A percentile compares a stretch with the other conserved stretches of the same genome.
These are phyloP conservation scores for Tarsius wallacei DNA, from an alignment of 2,797 vertebrate species.

Conservation along the genomic window DNA sequence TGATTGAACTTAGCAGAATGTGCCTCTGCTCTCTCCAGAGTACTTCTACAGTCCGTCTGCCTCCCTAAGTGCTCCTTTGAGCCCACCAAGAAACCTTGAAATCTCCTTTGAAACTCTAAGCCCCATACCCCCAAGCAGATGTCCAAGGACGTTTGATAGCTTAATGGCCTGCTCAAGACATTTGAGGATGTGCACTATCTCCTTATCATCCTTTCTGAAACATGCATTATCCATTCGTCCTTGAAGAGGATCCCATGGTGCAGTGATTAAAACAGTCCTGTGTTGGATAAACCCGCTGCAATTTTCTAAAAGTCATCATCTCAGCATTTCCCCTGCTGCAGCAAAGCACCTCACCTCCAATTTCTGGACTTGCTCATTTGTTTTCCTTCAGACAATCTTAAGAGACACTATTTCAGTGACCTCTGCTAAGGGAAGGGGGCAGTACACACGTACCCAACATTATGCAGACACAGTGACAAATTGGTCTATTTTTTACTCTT, in stretches of 20 bases:
- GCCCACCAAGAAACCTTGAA: conserved; percentile 63
- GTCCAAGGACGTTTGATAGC: conserved; percentile 84
- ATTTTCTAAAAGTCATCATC: conserved; percentile 79
- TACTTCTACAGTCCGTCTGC: not conserved
- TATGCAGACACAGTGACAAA: conserved; percentile 88
- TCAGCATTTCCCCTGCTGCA: conserved; percentile 8
- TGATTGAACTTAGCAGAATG: not conserved
- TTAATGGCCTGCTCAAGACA: conserved; percentile 80
- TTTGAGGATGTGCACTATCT: conserved; percentile 80
- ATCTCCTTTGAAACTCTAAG: conserved; percentile 72
- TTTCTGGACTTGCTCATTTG: conserved; percentile 82
- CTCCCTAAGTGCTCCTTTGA: not conserved
- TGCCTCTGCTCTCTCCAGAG: not conserved
- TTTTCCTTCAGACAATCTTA: conserved; percentile 84
- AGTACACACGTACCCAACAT: conserved; percentile 82
- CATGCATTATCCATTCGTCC: conserved; percentile 83
- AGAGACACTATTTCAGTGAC: conserved; percentile 84
- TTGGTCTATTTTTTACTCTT: conserved; percentile 87
- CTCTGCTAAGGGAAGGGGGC: conserved; percentile 87
- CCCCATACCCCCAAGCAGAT: conserved; percentile 80
- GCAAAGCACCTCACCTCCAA: conserved; percentile 74
- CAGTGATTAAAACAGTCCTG: conserved; percentile 81
- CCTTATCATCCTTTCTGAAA: conserved; percentile 71
- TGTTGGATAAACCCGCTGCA: conserved; percentile 59
- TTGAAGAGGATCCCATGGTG: conserved; percentile 76